phyloP scores from a whole-genome alignment of 2,113 vertebrate species.

The Cephalopholis sonnerati region DNA sequence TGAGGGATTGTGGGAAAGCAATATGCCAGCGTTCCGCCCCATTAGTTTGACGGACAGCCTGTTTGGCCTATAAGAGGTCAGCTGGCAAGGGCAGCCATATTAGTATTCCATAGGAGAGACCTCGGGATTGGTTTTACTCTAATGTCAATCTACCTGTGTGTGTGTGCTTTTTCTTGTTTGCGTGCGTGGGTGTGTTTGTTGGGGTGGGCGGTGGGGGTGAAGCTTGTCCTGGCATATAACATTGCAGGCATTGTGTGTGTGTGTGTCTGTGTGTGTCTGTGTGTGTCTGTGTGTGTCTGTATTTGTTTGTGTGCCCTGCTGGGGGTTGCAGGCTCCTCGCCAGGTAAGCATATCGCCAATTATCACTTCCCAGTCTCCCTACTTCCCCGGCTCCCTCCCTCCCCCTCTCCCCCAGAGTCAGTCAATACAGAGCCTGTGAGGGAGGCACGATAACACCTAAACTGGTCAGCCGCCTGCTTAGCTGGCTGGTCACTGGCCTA shows the following conservation, averaged over 20 bases:
- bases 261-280: conserved; percentile 13
- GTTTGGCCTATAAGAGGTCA: conserved; percentile 85
- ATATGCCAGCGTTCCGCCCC: conserved; percentile 84
- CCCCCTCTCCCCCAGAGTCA: conserved; percentile 28
- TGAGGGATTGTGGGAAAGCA: conserved; percentile 83
- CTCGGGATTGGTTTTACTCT: conserved; percentile 77
- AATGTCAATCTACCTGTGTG: conserved; percentile 71
- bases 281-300: conserved; percentile 14
- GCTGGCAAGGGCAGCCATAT: conserved; percentile 81
- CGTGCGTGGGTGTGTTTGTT: conserved; percentile 36
- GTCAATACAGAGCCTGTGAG: conserved; percentile 63
- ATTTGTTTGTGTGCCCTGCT: conserved; percentile 62
- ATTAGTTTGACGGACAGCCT: conserved; percentile 85
- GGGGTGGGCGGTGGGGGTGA: conserved; percentile 32
- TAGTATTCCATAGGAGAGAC: conserved; percentile 80
- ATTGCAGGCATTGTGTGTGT: conserved; percentile 33
- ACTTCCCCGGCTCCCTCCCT: conserved; percentile 14
- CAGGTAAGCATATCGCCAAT: conserved; percentile 83
- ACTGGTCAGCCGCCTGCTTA: conserved; percentile 68
- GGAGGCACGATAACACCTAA: conserved; percentile 66
- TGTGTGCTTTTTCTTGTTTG: neutral
- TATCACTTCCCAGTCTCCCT: conserved; percentile 74
- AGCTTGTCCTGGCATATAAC: conserved; percentile 58
- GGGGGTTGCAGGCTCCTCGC: conserved; percentile 69
- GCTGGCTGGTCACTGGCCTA: conserved; percentile 64